Percentiles rank a stretch among this genome's conserved stretches.
These are phyloP conservation scores for Ephydatia muelleri DNA, from an alignment of 37 sponge, comb jelly and placozoan genomes.

Conservation along the genomic window DNA sequence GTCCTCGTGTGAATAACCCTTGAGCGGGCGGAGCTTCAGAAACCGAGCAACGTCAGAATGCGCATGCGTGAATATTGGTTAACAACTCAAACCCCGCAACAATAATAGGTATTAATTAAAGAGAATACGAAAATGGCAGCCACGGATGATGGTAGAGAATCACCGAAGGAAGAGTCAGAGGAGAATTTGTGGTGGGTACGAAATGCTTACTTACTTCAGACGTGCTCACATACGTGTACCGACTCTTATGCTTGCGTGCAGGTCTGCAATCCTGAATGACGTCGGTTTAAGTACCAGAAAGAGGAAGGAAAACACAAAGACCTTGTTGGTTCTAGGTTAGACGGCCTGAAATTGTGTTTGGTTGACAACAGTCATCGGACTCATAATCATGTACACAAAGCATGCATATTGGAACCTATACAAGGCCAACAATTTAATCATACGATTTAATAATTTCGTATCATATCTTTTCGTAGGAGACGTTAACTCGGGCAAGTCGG, in stretches of 20 bases:
- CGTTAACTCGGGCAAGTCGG: constrained; percentile 81
- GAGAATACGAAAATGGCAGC: constrained; percentile 39
- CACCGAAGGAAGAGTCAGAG: constrained; percentile 37
- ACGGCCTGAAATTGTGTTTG: background rate
- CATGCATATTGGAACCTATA: background rate
- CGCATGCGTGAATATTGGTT: background rate
- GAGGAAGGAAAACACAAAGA: constrained; percentile 59
- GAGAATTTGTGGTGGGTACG: constrained; percentile 55
- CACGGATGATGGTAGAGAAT: constrained; percentile 12
- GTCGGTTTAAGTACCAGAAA: constrained; percentile 62
- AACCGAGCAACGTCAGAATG: background rate
- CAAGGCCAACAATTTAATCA: background rate
- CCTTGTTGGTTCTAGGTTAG: constrained; percentile 80
- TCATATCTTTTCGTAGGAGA: constrained; percentile 58
- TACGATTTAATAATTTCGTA: background rate
- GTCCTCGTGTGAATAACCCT: background rate
- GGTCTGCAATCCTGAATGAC: constrained; percentile 83
- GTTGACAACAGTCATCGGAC: background rate
- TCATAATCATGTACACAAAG: background rate
- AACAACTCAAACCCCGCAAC: background rate
- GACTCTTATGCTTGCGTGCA: background rate
- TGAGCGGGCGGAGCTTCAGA: background rate
- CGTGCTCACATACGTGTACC: background rate
- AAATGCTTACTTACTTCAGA: background rate
- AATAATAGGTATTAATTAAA: background rate